A percentile compares a stretch with the other conserved stretches of the same genome.
These are phyloP conservation scores for Ceratina japonica DNA, from an alignment of 1,140 invertebrate genomes.

Conservation along the genomic window DNA sequence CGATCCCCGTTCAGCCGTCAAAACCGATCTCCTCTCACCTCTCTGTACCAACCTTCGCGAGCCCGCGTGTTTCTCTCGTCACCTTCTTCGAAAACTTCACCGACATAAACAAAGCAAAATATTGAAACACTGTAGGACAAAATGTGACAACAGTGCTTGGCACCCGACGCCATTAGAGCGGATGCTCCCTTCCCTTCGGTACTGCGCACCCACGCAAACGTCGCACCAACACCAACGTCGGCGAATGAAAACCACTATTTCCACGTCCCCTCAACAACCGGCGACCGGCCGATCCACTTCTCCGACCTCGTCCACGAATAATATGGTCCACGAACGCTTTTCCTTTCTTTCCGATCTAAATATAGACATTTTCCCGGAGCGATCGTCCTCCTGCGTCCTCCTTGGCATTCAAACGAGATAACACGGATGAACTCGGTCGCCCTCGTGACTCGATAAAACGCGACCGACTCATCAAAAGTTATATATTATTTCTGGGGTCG, in stretches of 20 bases:
- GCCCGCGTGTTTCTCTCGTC: constrained; percentile 30
- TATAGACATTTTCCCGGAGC: too few relatives aligned
- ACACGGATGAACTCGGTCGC: too few relatives aligned
- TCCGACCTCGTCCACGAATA: too few relatives aligned
- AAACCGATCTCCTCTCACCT: constrained; percentile 44
- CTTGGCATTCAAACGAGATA: too few relatives aligned
- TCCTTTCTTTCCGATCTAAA: not conserved
- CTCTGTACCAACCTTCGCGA: constrained; percentile 39
- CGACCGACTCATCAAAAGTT: not conserved
- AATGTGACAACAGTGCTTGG: constrained; percentile 79
- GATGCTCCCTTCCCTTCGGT: constrained; percentile 65
- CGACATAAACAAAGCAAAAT: constrained; percentile 77
- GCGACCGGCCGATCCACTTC: too few relatives aligned
- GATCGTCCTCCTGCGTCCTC: too few relatives aligned
- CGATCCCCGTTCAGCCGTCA: constrained; percentile 23
- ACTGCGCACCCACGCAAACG: not conserved
- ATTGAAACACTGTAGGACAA: constrained; percentile 79
- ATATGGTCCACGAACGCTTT: too few relatives aligned
- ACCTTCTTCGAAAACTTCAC: constrained; percentile 50
- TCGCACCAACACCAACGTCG: not conserved
- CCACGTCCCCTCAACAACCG: too few relatives aligned
- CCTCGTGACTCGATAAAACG: too few relatives aligned
- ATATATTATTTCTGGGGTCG: not conserved
- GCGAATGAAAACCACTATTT: constrained; percentile 8
- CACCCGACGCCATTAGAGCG: constrained; percentile 76